Conservation (phyloP, 2,113 vertebrate species). For the Gulo gulo region DNA sequence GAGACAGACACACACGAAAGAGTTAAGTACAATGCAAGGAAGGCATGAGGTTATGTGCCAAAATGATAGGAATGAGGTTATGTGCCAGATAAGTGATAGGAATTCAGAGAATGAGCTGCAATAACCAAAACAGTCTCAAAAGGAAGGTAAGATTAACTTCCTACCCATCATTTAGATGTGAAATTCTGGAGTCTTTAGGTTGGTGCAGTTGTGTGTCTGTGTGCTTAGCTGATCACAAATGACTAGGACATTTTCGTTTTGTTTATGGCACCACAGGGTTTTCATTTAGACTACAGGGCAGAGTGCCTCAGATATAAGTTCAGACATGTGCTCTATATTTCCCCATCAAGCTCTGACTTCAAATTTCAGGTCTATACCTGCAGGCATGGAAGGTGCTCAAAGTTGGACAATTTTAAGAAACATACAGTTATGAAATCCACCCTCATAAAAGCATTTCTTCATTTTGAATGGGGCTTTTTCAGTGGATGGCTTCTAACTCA, state of each 20-base stretch:
- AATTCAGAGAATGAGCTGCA: conserved; percentile 1
- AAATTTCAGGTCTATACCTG: conserved; percentile 23
- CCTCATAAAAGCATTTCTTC: conserved; percentile 4
- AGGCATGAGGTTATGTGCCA: not conserved
- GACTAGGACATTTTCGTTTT: not conserved
- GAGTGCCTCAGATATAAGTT: conserved; percentile 14
- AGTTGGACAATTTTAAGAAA: conserved; percentile 32
- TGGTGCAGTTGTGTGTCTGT: not conserved
- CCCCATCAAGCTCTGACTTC: not conserved
- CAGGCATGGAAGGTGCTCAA: conserved; percentile 2
- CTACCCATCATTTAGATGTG: not conserved
- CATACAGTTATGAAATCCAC: conserved; percentile 40
- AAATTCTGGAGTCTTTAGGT: not conserved
- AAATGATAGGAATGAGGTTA: not conserved
- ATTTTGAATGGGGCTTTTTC: conserved; percentile 19
- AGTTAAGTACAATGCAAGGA: conserved; percentile 16
- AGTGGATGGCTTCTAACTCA: conserved; percentile 35
- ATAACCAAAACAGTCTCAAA: conserved; percentile 16
- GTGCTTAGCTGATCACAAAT: conserved; percentile 9
- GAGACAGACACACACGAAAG: not conserved
- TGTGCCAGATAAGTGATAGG: conserved; percentile 13
- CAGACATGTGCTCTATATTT: conserved; percentile 33
- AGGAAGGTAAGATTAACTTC: not conserved
- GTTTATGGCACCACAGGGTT: not conserved
- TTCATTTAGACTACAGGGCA: not conserved